These are phyloP conservation scores for Hoplias malabaricus DNA, from an alignment of 2,113 vertebrate genomes.

Conservation along the genomic window DNA sequence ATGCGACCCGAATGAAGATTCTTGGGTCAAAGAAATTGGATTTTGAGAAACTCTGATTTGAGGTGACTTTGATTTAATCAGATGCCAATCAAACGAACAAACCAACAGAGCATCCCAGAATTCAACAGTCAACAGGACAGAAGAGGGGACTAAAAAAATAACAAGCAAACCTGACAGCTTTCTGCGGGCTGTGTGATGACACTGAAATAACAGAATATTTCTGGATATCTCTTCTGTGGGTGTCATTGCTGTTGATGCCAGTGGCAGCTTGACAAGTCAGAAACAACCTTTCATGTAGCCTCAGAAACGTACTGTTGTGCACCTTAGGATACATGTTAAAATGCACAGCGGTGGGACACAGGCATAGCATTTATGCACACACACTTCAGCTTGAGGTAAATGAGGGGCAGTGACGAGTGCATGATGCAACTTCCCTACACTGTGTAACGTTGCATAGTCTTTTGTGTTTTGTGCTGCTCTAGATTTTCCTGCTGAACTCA, in stretches of 20 bases:
- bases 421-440: conserved; percentile 3
- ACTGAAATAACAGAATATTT: conserved; percentile 7
- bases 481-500: not conserved
- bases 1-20: not conserved
- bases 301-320: not conserved
- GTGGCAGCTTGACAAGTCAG: not conserved
- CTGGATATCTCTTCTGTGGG: not conserved
- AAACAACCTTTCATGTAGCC: not conserved
- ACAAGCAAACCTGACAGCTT: not conserved
- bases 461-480: not conserved
- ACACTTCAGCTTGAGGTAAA: conserved; percentile 25
- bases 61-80: not conserved
- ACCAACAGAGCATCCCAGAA: not conserved
- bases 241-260: not conserved
- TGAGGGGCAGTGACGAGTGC: conserved; percentile 11
- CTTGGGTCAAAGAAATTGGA: not conserved
- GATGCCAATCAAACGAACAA: not conserved
- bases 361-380: not conserved
- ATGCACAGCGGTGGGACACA: not conserved
- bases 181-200: not conserved
- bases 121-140: not conserved
- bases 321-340: not conserved
- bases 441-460: not conserved
- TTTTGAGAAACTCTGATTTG: conserved; percentile 3
- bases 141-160: not conserved